Base-by-base conservation (phyloP, 92 coral and sea anemone species). In the Nematostella vectensis region DNA sequence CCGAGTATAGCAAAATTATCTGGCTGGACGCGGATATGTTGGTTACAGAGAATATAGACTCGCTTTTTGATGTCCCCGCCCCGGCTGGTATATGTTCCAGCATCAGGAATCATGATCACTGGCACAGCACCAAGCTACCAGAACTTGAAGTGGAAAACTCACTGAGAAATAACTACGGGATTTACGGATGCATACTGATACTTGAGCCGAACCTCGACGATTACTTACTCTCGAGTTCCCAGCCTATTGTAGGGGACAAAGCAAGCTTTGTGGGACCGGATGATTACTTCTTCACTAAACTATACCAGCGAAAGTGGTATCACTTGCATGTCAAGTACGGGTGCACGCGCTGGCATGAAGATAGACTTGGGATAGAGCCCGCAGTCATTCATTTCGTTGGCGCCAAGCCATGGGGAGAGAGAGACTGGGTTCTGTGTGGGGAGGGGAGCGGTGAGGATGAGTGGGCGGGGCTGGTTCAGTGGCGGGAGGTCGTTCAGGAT, bases 51-150 rank as follows among this genome's bases (percentile, higher is more conserved):
- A 87, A 78, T 65, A 74, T 80, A 30, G 91, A 87, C 27, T 31
- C 48, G 0, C 63, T 87, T 9, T 82, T 87, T 43, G 74, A 74
- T 15, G 58, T 87, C 42, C 58, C 74, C 0, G 56, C 91, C 2
- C 91, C 96, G 0, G 91, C 96, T 13, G 96, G 96, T n/a, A 71
- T 87, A 12, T 87, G 96, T 53, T 82, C 96, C 10, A 82, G 87
- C 47, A 67, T 87, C 17, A 57, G 76, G 28, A 70, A 87, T 63
- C 83, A 87, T 27, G 66, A 66, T 8, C 58, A 76, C 39, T 82
- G 91, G 91, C 91, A 82, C 58, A 85, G 87, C 15, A 39, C 38
- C 27, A 80, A 76, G 39, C 54, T 87, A 9, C 83, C 96, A 24
- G 91, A 87, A 66, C 54, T 57, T 30, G 81, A 82, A 53, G 70